phyloP scores from a whole-genome alignment of 2,797 vertebrate genomes.

The Clangula hyemalis region DNA sequence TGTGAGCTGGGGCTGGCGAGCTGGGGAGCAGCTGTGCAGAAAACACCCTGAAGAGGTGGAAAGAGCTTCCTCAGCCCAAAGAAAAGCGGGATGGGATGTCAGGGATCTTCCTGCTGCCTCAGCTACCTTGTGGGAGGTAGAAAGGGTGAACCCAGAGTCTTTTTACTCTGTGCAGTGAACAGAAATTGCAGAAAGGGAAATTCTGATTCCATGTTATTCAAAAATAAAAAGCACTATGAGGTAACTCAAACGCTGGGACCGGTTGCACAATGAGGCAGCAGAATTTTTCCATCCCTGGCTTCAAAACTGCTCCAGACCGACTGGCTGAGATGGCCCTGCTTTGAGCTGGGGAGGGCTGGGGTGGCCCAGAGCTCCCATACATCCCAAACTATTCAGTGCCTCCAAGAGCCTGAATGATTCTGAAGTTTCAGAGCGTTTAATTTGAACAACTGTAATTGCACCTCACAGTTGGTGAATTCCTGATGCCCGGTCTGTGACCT shows the following conservation, averaged over 20 bases:
- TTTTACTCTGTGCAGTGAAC: not conserved
- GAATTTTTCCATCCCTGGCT: not conserved
- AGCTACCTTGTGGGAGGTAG: not conserved
- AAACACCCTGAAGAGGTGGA: not conserved
- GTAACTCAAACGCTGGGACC: not conserved
- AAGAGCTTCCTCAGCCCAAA: not conserved
- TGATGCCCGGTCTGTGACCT: not conserved
- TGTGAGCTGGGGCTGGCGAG: not conserved
- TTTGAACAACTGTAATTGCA: not conserved
- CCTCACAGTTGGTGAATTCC: not conserved
- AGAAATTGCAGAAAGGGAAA: not conserved
- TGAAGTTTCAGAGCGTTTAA: not conserved
- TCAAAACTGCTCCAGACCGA: not conserved
- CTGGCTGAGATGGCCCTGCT: not conserved
- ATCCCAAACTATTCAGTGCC: not conserved
- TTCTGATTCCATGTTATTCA: not conserved
- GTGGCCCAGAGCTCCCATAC: not conserved
- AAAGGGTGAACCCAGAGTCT: not conserved
- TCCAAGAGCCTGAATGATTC: not conserved
- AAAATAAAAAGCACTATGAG: rapidly evolving
- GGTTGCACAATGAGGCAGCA: not conserved
- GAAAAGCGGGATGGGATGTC: not conserved
- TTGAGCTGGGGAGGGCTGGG: not conserved
- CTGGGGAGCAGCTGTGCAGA: not conserved
- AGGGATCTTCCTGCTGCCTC: not conserved